Base-by-base conservation (phyloP, 2,888 invertebrate genomes). In the Desoria tigrina region DNA sequence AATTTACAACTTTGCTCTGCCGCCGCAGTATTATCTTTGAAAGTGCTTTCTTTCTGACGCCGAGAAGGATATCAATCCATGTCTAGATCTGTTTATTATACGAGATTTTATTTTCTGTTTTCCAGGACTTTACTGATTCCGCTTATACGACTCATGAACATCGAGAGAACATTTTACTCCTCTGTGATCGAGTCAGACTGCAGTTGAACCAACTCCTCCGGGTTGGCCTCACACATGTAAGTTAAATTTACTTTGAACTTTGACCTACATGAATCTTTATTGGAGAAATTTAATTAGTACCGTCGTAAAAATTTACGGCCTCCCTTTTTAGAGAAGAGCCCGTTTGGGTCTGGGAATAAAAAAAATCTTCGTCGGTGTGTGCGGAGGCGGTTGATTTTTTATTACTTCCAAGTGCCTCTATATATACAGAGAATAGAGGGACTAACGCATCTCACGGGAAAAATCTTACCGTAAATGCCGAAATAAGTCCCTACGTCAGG, bases 61-160 rank as follows among this genome's bases (percentile, higher is more conserved):
- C n/a, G n/a, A n/a, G n/a, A n/a, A 11, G 32, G 32, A 32, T 32
- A 11, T 32, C 32, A 32, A n/a, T n/a, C n/a, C n/a, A n/a, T n/a
- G n/a, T n/a, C n/a, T n/a, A n/a, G n/a, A n/a, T n/a, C n/a, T n/a
- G n/a, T n/a, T n/a, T n/a, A n/a, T n/a, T n/a, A n/a, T n/a, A n/a
- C n/a, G n/a, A n/a, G n/a, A n/a, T n/a, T n/a, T n/a, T n/a, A n/a
- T 32, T 32, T 37, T 54, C 27, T 61, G 21, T 50, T 51, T 63
- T 65, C 11, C 84, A 85, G 84, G 97, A 99, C 84, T 99, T 99
- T 83, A 99, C 98, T 60, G 98, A 99, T 84, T 98, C 97, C 74
- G 96, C 98, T 73, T 99, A 98, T 83, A 99, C 98, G 70, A 91
- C 90, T 76, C 96, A 98, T 82, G 94, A 95, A 79, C 94, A 96